Conservation (phyloP, 2,797 vertebrate genomes). For the Neosilurus hyrtlii region DNA sequence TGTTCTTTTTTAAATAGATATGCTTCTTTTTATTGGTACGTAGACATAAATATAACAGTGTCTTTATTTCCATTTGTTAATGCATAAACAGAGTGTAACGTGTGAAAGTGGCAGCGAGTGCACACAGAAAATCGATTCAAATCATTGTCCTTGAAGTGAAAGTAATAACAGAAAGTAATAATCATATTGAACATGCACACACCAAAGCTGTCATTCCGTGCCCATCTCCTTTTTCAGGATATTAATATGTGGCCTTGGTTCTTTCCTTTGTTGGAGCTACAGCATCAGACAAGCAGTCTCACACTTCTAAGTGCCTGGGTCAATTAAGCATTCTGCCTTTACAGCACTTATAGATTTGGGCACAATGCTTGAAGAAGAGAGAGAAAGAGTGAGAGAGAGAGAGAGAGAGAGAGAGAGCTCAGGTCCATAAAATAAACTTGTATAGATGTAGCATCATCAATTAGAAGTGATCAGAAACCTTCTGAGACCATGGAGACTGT, state of each 20-base stretch:
- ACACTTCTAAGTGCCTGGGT: conserved; percentile 45
- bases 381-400: not conserved
- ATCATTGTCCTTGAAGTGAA: conserved; percentile 43
- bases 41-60: not conserved
- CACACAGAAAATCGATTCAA: conserved; percentile 40
- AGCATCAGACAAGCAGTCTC: conserved; percentile 45
- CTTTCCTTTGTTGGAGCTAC: conserved; percentile 42
- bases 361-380: conserved; percentile 26
- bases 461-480: conserved; percentile 43
- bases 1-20: not conserved
- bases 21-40: not conserved
- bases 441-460: conserved; percentile 46
- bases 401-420: not conserved
- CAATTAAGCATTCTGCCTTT: conserved; percentile 56
- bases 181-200: conserved; percentile 40
- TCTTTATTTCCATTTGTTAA: conserved; percentile 36
- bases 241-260: conserved; percentile 46
- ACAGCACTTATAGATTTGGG: conserved; percentile 39
- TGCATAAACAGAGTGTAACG: conserved; percentile 39
- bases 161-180: conserved; percentile 50
- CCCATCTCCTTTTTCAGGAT: conserved; percentile 18
- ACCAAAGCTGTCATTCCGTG: conserved; percentile 7
- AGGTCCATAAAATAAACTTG: conserved; percentile 35
- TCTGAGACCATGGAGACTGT: conserved; percentile 15
- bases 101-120: not conserved